Base-by-base conservation (phyloP, 2,888 invertebrate genomes). In the Oligia fasciuncula region DNA sequence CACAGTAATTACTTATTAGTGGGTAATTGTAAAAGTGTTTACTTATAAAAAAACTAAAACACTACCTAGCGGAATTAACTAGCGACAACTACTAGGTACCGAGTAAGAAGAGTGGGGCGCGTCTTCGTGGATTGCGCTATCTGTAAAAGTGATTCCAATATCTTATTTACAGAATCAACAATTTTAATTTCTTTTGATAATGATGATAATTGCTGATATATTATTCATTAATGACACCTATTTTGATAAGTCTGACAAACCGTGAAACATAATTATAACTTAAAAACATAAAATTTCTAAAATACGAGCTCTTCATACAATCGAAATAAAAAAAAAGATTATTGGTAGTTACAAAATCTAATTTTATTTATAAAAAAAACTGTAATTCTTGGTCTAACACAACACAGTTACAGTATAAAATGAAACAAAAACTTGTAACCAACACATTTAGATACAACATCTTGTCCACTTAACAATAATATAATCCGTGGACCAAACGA, bases 331-430 rank as follows among this genome's bases (percentile, higher is more conserved):
- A 49, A 29, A 88, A 67, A 86, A 60, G 2, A 76, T 29, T n/a
- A 76, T 77, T 51, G 54, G 77, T 84, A 83, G 85, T 89, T 91
- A 91, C 89, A 91, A 91, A 92, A 91, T 91, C 91, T 92, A 91
- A 79, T 79, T 92, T 92, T 91, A 92, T 91, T 92, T 75, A 79
- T 74, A 19, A 51, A 87, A 90, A 89, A 90, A 76, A 78, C 83
- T 76, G 63, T 73, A 80, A 81, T 80, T 81, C 80, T 77, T 82
- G 65, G 71, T 78, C 67, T 74, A 79, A 85, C 85, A 87, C 85
- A 84, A 82, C 77, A 78, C 81, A 62, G 60, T 74, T 65, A 62
- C 66, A 75, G 43, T 72, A 76, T 29, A 77, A 75, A 75, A 66
- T 66, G 4, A 19, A 84, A 73, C 35, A 69, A 69, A 43, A 72